These are phyloP conservation scores for Stenolophus ochropezus DNA, from an alignment of 2,888 invertebrate genomes.

Conservation along the genomic window DNA sequence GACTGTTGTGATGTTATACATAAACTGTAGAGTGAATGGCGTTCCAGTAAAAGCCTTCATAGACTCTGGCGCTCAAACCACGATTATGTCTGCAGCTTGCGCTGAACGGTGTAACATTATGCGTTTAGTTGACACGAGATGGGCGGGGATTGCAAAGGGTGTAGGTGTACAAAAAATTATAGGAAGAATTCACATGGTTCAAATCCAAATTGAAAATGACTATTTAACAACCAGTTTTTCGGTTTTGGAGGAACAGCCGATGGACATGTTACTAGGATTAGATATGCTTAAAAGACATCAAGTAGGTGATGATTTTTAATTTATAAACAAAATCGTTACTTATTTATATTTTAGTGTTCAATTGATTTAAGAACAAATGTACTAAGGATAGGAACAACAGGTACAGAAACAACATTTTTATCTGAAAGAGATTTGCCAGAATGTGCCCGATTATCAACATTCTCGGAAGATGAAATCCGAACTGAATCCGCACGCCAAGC, in stretches of 20 bases:
- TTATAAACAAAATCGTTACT: neutral
- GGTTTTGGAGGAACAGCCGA: constrained; percentile 96
- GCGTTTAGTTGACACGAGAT: constrained; percentile 91
- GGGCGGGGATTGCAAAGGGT: constrained; percentile 98
- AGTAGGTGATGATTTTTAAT: too few species aligned
- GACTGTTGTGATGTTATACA: constrained; percentile 97
- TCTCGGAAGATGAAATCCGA: constrained; percentile 79
- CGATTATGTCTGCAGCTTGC: constrained; percentile 97
- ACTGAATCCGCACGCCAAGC: constrained; percentile 74
- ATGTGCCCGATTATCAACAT: constrained; percentile 86
- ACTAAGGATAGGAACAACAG: constrained; percentile 94
- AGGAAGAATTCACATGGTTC: constrained; percentile 97
- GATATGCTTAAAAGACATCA: constrained; percentile 99
- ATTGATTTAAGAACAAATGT: constrained; percentile 94
- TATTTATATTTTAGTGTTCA: constrained; percentile 79
- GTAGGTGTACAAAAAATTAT: constrained; percentile 97
- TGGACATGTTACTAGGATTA: constrained; percentile 98
- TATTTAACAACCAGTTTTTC: constrained; percentile 97
- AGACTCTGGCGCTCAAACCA: constrained; percentile 98
- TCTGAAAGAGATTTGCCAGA: constrained; percentile 84
- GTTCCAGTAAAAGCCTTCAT: constrained; percentile 98
- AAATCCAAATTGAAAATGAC: constrained; percentile 95
- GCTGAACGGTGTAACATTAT: constrained; percentile 96
- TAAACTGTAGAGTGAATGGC: constrained; percentile 97
- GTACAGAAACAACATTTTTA: constrained; percentile 92